Evolutionary conservation across 1,140 invertebrate genomes (phyloP), one percentile per base, ranked within the genome.

Genomic region (Agrilus planipennis): DNA sequence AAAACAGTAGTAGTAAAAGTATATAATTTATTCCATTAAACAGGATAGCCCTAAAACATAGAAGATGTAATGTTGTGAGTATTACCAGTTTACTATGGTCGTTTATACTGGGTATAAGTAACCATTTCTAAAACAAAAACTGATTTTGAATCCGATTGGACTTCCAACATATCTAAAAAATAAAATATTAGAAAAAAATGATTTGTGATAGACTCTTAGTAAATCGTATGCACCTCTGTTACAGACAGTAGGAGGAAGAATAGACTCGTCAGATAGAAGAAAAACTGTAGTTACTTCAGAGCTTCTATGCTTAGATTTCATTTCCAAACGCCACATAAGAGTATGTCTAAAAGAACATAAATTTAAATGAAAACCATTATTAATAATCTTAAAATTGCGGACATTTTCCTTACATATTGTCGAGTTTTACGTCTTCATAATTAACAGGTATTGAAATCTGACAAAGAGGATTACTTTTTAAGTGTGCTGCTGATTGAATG

Each of bases 231-330:
- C 42, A 22, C 39, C 39, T 10, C 32, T 44, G 25, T 44, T 39
- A 14, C 25, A 44, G 15, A 44, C 32, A 7, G 15, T 27, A 9
- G 42, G 35, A 10, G 42, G 42, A 23, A 44, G 39, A 22, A 44
- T 15, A 4, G 35, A 19, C n/a, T 37, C 18, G 2, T 31, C 18
- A 1, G 36, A 27, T 7, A 28, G 29, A 22, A 32, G 28, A 32
- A 39, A 44, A 22, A 32, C 23, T 17, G 42, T 44, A 12, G 28
- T 39, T 17, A 44, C 20, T 4, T 15, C 12, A 19, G 25, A 37
- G 28, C 18, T 11, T 20, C 23, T 17, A 29, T 22, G n/a, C n/a
- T 6, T 30, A 7, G 34, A 30, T 3, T 30, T 12, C 9, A 44
- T 27, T 44, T 29, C 16, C 12, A 45, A 12, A 20, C 21, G 21